Evolutionary conservation across 2,113 vertebrate genomes (phyloP).

Genomic region (Leiothrix lutea): DNA sequence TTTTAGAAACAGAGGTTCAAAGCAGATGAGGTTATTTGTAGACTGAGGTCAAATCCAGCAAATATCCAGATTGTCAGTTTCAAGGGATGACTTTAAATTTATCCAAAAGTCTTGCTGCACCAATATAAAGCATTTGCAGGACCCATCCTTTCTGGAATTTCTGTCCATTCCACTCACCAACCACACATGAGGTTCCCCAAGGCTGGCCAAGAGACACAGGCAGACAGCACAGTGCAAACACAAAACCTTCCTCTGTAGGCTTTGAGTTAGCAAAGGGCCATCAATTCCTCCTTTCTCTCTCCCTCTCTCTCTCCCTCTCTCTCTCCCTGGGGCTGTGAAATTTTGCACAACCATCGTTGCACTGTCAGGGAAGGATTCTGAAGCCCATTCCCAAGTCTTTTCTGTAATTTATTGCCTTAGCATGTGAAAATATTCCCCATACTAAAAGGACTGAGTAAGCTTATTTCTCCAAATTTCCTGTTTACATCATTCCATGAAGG

Average conservation of each 20-base stretch:
- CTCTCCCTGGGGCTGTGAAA: neutral
- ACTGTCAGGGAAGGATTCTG: neutral
- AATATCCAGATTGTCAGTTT: neutral
- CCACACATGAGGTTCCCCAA: rapidly evolving
- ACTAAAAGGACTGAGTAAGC: neutral
- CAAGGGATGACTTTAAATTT: neutral
- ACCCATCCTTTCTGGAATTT: neutral
- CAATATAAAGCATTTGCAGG: neutral
- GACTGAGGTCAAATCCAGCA: neutral
- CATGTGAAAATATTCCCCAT: neutral
- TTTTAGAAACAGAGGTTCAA: neutral
- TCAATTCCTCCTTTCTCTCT: neutral
- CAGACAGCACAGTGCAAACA: neutral
- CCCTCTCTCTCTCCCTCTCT: neutral
- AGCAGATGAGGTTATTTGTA: neutral
- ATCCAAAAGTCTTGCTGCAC: neutral
- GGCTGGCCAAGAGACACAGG: neutral
- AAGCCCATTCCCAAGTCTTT: neutral
- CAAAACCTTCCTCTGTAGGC: neutral
- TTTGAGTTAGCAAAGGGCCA: neutral
- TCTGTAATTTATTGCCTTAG: neutral
- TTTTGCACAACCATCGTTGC: neutral
- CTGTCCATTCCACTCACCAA: neutral
- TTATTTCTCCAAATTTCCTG: neutral
- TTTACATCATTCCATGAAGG: neutral